Conservation (phyloP, 1,140 invertebrate species). For the Leptopilina clavipes region DNA sequence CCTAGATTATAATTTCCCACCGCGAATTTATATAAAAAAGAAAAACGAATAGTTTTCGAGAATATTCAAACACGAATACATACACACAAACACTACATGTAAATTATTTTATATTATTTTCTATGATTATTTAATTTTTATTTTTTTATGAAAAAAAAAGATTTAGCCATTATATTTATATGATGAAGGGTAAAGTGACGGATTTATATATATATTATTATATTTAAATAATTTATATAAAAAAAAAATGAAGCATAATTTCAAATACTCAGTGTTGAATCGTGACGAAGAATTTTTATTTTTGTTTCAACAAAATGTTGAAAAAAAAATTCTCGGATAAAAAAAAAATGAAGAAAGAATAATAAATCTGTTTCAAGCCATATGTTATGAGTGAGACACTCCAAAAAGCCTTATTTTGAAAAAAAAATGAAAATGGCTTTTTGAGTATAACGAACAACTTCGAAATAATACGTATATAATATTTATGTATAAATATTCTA, state of each 20-base stretch:
- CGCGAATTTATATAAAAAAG: too few relatives aligned
- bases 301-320: constrained; percentile 48
- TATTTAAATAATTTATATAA: constrained; percentile 31
- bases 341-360: neutral
- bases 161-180: constrained; percentile 64
- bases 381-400: constrained; percentile 47
- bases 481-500: neutral
- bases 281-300: constrained; percentile 51
- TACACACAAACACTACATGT: constrained; percentile 55
- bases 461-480: constrained; percentile 17
- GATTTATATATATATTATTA: constrained; percentile 18
- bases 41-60: constrained; percentile 27
- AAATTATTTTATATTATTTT: constrained; percentile 68
- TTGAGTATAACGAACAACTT: constrained; percentile 26
- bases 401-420: neutral
- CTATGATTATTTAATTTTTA: constrained; percentile 69
- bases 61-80: constrained; percentile 33
- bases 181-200: constrained; percentile 43
- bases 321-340: constrained; percentile 47
- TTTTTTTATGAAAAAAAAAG: constrained; percentile 60
- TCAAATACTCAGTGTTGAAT: constrained; percentile 31
- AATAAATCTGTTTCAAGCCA: constrained; percentile 52
- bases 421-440: neutral
- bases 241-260: constrained; percentile 3
- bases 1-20: constrained; percentile 6